These are phyloP conservation scores for Laspeyria flexula DNA, from an alignment of 2,888 invertebrate genomes.

Conservation along the genomic window DNA sequence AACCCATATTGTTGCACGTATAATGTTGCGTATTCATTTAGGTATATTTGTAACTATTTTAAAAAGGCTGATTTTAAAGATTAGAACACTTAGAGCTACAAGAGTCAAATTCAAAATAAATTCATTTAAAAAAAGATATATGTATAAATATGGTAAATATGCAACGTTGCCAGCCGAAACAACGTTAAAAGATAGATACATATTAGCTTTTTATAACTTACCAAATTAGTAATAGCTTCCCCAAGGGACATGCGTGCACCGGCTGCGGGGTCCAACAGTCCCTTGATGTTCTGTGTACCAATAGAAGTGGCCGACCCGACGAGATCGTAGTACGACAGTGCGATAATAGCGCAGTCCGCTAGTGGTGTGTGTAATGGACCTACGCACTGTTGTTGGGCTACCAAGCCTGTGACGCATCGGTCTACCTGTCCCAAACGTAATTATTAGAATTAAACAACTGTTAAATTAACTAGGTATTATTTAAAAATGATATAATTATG, in stretches of 20 bases:
- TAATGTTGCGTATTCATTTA: not conserved
- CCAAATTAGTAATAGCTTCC: constrained; percentile 97
- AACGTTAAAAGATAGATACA: not conserved
- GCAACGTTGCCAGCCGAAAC: too few species aligned
- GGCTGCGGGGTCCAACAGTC: constrained; percentile 92
- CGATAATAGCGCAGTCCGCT: constrained; percentile 96
- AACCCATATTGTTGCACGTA: not conserved
- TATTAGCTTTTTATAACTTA: constrained; percentile 67
- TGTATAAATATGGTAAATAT: too few species aligned
- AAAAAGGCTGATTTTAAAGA: too few species aligned
- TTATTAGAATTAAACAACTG: too few species aligned
- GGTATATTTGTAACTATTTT: too few species aligned
- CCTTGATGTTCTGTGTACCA: constrained; percentile 98
- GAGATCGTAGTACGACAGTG: constrained; percentile 93
- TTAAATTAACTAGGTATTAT: not conserved
- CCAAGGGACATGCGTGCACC: constrained; percentile 98
- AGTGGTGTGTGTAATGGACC: constrained; percentile 98
- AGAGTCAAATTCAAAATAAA: too few species aligned
- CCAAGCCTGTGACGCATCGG: constrained; percentile 96
- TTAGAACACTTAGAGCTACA: too few species aligned
- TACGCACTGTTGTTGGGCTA: constrained; percentile 99
- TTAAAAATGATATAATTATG: too few species aligned
- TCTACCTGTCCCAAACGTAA: constrained; percentile 83
- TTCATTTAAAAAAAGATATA: too few species aligned
- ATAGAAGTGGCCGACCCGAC: constrained; percentile 97